Conservation (phyloP, 1,140 invertebrate species). For the Planococcus citri region DNA sequence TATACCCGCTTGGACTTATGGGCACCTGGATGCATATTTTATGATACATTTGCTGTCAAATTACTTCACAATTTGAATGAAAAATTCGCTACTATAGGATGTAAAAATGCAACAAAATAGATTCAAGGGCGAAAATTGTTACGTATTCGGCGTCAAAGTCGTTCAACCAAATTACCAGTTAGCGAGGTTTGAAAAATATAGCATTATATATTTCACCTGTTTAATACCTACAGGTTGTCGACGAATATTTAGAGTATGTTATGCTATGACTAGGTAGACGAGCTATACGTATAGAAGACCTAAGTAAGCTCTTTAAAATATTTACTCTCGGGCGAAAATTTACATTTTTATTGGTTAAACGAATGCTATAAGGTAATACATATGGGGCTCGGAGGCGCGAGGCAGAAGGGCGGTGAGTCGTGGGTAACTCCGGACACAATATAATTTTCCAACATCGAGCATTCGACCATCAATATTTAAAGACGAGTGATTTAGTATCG, state of each 20-base stretch:
- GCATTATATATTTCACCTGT: neutral
- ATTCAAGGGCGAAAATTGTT: no score
- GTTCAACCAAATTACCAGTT: neutral
- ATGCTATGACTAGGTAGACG: no score
- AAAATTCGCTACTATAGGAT: no score
- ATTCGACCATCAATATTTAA: neutral
- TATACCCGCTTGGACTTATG: no score
- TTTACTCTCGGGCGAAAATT: slow-evolving; percentile 1
- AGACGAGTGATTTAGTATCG: no score
- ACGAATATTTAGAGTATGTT: slow-evolving; percentile 2
- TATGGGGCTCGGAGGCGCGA: neutral
- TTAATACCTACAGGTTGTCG: slow-evolving; percentile 6
- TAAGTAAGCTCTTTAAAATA: neutral
- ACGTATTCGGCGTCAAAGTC: no score
- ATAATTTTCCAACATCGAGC: neutral
- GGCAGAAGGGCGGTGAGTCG: no score
- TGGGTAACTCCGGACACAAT: neutral
- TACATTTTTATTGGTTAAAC: slow-evolving; percentile 8
- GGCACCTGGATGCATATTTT: no score
- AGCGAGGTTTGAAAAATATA: neutral
- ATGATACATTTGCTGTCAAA: no score
- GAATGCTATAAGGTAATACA: neutral
- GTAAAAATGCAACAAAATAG: no score
- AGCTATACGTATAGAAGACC: no score
- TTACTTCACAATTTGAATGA: no score